A percentile compares a stretch with the other conserved stretches of the same genome.
Evolutionary conservation across 2,113 vertebrate genomes (phyloP).

Genomic region (Psammodynastes pulverulentus): DNA sequence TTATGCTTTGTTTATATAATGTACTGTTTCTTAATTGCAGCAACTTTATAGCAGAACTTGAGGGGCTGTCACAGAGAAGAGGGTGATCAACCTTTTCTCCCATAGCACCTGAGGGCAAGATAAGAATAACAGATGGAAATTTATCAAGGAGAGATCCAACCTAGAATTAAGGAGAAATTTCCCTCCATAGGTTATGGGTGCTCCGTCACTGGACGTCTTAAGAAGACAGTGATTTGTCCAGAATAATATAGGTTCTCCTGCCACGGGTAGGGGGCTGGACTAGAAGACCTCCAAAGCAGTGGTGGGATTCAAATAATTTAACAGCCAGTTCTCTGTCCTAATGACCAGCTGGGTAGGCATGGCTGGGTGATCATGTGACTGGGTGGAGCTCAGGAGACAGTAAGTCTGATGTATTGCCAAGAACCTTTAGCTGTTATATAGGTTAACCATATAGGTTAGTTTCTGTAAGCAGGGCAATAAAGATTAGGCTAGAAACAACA

Average conservation of each 20-base stretch:
- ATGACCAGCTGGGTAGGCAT: too few species aligned
- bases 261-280: neutral
- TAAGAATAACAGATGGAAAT: neutral
- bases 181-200: neutral
- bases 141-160: neutral
- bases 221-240: neutral
- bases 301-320: too few species aligned
- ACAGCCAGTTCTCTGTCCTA: too few species aligned
- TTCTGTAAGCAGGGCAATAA: too few species aligned
- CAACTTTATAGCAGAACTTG: neutral
- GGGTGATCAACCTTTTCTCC: neutral
- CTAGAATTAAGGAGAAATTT: neutral
- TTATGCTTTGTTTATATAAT: neutral
- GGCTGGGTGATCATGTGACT: too few species aligned
- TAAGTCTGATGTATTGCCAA: too few species aligned
- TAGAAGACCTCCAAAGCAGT: neutral
- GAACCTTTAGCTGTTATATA: too few species aligned
- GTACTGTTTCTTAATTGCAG: neutral
- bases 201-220: neutral
- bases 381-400: too few species aligned
- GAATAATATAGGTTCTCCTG: neutral
- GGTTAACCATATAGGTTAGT: too few species aligned
- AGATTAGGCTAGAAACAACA: too few species aligned
- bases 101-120: neutral
- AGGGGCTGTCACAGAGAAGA: neutral